These are phyloP conservation scores for Vireo altiloquus DNA, from an alignment of 2,113 vertebrate genomes.

Conservation along the genomic window DNA sequence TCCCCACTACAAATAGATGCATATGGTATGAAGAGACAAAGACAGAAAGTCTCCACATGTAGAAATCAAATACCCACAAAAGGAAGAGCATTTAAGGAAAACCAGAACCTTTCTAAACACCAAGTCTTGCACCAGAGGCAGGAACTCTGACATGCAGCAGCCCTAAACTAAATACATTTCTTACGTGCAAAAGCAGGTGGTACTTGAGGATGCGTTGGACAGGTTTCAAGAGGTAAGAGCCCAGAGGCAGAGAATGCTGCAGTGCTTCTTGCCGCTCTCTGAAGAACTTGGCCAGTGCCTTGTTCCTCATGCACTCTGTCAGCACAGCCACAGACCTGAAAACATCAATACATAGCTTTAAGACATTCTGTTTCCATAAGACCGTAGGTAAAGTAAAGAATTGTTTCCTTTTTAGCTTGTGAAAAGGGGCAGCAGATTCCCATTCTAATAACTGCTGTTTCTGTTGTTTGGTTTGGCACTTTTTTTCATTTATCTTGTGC, in stretches of 20 bases:
- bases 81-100: not conserved
- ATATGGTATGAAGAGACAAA: not conserved
- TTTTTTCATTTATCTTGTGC: not conserved
- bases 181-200: conserved; percentile 93
- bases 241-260: conserved; percentile 90
- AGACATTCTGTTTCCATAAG: not conserved
- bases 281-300: conserved; percentile 92
- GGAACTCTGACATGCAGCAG: rapidly evolving
- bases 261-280: conserved; percentile 91
- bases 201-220: conserved; percentile 99
- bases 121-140: not conserved
- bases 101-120: not conserved
- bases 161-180: not conserved
- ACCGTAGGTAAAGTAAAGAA: not conserved
- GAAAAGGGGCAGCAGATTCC: not conserved
- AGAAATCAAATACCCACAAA: not conserved
- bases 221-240: conserved; percentile 97
- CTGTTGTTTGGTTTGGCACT: not conserved
- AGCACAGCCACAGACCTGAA: conserved; percentile 92
- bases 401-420: not conserved
- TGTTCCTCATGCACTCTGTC: conserved; percentile 98
- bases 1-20: not conserved
- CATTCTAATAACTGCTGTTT: not conserved
- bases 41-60: not conserved
- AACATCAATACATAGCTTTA: not conserved